Base-by-base conservation (phyloP, 2,797 vertebrate species). In the Fringilla coelebs region DNA sequence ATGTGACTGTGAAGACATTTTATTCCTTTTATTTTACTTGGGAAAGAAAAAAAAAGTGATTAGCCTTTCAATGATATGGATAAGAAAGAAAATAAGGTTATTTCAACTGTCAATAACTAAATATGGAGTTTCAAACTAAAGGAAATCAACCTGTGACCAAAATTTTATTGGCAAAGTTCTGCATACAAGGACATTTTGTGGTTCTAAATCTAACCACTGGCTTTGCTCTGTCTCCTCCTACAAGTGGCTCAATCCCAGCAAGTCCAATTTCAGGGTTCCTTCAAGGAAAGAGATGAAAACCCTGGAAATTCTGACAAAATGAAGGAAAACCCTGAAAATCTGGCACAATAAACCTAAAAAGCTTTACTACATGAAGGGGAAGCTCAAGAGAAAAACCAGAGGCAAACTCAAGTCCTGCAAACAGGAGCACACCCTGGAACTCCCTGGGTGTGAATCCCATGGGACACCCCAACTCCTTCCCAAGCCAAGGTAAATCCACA, bases 1-100 rank as follows among this genome's bases (percentile, higher is more conserved):
- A 85, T 25, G 10, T 79, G 45, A 77, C 41, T 60, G 61, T 9
- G 38, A 76, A 70, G 34, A 76, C 2, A 22, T 55, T 95, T 91
- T 78, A 86, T 94, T 94, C 28, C 34, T 75, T 85, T 87, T 91
- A 88, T 94, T 94, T 88, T 71, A 81, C 84, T 63, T 40, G 18
- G 10, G 8, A 9, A 7, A 51, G 57, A 36, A 19, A 31, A n/a
- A 26, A 24, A 24, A 43, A 29, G 0, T 9, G 5, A 72, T 36
- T 36, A 52, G 14, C 61, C 40, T 48, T 81, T 78, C 55, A 83
- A 31, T 34, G 17, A 88, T 20, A 79, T 0, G 36, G 9, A 22
- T 71, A 31, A 54, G 88, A 31, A 1, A 43, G 14, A 26, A 90
- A 91, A 66, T 34, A 13, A 72, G 36, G 61, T 51, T 34, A 63